Percentiles rank a stretch among this genome's conserved stretches.
These are phyloP conservation scores for Oscheius sp. DNA, from an alignment of 2,888 invertebrate genomes.

Conservation along the genomic window DNA sequence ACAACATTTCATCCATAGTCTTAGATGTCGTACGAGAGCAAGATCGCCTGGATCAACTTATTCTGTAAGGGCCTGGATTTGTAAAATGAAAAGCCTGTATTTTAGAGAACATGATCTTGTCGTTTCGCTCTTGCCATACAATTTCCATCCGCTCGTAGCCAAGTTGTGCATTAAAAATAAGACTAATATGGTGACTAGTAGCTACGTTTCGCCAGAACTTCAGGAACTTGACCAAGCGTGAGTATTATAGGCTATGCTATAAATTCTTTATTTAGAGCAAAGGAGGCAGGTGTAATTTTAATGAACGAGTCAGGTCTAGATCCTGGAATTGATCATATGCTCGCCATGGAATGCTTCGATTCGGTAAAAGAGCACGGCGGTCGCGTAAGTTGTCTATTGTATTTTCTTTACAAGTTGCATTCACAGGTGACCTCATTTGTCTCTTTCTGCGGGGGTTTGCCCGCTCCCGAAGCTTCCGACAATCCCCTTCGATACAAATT, in stretches of 20 bases:
- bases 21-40: slow-evolving; percentile 82
- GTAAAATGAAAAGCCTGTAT: neutral
- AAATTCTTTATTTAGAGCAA: slow-evolving; percentile 76
- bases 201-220: slow-evolving; percentile 88
- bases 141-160: slow-evolving; percentile 85
- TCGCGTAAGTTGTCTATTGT: slow-evolving; percentile 71
- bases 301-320: slow-evolving; percentile 96
- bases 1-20: slow-evolving; percentile 80
- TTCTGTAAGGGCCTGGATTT: slow-evolving; percentile 73
- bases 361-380: slow-evolving; percentile 85
- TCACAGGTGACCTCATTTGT: slow-evolving; percentile 87
- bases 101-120: slow-evolving; percentile 75
- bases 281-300: slow-evolving; percentile 87
- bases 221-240: slow-evolving; percentile 73
- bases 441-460: slow-evolving; percentile 95
- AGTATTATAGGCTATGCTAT: slow-evolving; percentile 30
- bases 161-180: slow-evolving; percentile 85
- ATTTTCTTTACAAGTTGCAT: neutral
- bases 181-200: slow-evolving; percentile 94
- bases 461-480: slow-evolving; percentile 93
- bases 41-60: slow-evolving; percentile 79
- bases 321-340: slow-evolving; percentile 96
- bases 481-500: slow-evolving; percentile 85
- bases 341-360: slow-evolving; percentile 96
- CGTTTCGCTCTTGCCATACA: slow-evolving; percentile 85